Evolutionary conservation across 2,113 vertebrate species (phyloP).

Genomic region (Egretta garzetta): DNA sequence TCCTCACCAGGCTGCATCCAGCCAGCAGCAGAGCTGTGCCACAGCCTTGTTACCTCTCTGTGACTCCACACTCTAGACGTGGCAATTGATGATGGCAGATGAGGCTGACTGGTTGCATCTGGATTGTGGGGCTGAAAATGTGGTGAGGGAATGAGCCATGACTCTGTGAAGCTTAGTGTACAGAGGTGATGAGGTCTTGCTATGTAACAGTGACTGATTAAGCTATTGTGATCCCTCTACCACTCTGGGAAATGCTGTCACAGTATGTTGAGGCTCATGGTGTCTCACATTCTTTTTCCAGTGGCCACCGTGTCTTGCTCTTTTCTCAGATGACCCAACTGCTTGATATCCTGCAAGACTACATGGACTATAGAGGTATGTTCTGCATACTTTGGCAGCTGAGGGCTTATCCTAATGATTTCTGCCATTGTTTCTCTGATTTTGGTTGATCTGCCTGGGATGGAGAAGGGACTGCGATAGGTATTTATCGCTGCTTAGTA

Average conservation of each 20-base stretch:
- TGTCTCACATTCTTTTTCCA: constrained; percentile 50
- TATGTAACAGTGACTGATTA: neutral
- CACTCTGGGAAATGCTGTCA: neutral
- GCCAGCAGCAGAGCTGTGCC: neutral
- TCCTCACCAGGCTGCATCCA: neutral
- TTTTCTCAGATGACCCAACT: constrained; percentile 96
- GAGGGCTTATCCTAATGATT: neutral
- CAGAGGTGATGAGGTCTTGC: neutral
- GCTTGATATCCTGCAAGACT: constrained; percentile 94
- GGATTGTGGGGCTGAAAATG: neutral
- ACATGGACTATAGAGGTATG: constrained; percentile 90
- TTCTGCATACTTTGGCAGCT: neutral
- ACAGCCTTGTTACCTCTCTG: neutral
- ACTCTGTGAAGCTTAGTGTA: neutral
- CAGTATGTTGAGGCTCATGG: neutral
- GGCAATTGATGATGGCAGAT: neutral
- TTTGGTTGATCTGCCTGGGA: neutral
- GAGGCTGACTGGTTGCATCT: neutral
- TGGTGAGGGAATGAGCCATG: fast-evolving
- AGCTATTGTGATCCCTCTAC: neutral
- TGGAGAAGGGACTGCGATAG: neutral
- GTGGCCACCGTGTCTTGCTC: constrained; percentile 88
- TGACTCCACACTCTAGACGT: neutral
- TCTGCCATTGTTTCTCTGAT: neutral
- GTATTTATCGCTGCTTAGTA: neutral